Evolutionary conservation across 2,113 vertebrate genomes (phyloP).

Genomic region (Tenrec ecaudatus): DNA sequence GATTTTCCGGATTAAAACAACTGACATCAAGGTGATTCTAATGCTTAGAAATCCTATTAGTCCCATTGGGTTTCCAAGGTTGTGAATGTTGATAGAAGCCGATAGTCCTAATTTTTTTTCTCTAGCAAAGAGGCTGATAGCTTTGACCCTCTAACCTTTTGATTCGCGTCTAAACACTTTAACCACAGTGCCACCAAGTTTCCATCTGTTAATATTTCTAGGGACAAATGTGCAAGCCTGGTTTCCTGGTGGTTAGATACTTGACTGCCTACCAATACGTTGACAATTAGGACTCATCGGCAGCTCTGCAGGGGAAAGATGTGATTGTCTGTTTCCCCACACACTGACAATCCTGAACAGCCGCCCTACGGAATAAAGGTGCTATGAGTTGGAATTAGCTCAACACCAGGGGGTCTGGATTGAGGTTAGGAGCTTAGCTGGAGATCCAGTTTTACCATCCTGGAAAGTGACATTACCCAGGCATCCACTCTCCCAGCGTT

Average conservation of each 20-base stretch:
- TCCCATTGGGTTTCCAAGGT: no score
- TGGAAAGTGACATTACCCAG: background rate
- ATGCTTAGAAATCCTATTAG: background rate
- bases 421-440: background rate
- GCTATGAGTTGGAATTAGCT: background rate
- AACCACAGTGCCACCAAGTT: background rate
- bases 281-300: no score
- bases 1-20: slow-evolving; percentile 32
- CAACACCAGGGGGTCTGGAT: background rate
- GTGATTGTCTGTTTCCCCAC: background rate
- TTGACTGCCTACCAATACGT: no score
- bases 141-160: background rate
- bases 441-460: slow-evolving; percentile 7
- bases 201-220: slow-evolving; percentile 40
- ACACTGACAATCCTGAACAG: background rate
- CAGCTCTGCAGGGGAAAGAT: background rate
- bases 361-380: no score
- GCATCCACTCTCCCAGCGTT: slow-evolving; percentile 35
- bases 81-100: slow-evolving; percentile 4
- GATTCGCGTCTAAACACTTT: background rate
- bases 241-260: no score
- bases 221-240: no score
- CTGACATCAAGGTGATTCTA: background rate
- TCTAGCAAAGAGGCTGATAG: background rate
- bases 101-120: background rate